Evolutionary conservation across 2,888 invertebrate species (phyloP).

Genomic region (Aspidiotus destructor): DNA sequence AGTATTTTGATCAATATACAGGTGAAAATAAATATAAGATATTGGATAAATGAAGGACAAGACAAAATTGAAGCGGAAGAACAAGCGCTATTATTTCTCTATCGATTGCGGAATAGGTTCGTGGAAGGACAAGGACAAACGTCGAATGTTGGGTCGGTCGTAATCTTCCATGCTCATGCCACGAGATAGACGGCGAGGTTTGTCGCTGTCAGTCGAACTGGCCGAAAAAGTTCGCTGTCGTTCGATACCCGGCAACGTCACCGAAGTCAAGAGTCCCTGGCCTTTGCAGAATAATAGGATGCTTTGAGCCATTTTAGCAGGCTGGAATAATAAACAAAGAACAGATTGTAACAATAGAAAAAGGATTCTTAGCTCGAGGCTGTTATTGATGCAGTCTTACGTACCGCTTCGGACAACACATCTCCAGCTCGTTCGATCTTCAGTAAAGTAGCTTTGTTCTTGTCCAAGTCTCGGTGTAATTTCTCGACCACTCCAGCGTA

Average conservation of each 20-base stretch:
- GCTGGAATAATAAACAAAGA: conserved; percentile 50
- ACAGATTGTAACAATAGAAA: not conserved
- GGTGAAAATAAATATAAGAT: no score
- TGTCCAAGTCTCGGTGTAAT: conserved; percentile 65
- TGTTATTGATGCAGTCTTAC: not conserved
- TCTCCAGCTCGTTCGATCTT: conserved; percentile 81
- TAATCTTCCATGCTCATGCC: conserved; percentile 75
- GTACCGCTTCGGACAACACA: conserved; percentile 71
- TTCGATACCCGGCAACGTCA: conserved; percentile 70
- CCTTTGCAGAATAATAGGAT: conserved; percentile 82
- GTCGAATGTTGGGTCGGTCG: conserved; percentile 66
- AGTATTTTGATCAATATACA: no score
- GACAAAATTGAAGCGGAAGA: no score
- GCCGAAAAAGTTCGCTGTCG: conserved; percentile 55
- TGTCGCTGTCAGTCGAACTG: conserved; percentile 46
- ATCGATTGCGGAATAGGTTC: conserved; percentile 34
- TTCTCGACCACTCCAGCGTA: conserved; percentile 72
- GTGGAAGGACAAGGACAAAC: conserved; percentile 54
- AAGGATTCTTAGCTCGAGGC: not conserved
- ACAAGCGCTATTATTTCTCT: conserved; percentile 19
- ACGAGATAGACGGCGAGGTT: conserved; percentile 45
- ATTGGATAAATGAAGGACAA: no score
- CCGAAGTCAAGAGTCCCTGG: conserved; percentile 69
- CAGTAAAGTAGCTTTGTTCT: conserved; percentile 70
- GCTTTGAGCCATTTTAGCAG: conserved; percentile 75